Conservation (phyloP, 2,888 invertebrate genomes). For the Chesias legatella region DNA sequence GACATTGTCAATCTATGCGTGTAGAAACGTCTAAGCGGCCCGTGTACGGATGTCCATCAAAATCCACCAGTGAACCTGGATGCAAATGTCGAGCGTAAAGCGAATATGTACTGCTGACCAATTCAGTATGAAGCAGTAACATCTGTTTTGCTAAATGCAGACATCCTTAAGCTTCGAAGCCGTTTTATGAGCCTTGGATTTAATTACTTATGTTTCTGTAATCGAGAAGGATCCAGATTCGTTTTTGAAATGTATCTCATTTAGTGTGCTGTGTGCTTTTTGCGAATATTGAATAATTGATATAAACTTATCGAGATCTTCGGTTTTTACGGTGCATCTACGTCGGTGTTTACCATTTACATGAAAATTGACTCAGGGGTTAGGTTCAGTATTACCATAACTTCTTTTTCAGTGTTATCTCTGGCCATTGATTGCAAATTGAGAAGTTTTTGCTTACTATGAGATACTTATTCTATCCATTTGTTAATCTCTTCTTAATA, state of each 20-base stretch:
- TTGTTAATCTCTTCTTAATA: too few species aligned
- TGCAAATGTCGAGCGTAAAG: constrained; percentile 41
- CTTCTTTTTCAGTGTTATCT: background rate
- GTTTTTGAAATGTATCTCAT: constrained; percentile 1
- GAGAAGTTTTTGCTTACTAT: background rate
- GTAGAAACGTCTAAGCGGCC: constrained; percentile 42
- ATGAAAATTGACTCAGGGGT: constrained; percentile 3
- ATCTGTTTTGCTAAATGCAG: constrained; percentile 12
- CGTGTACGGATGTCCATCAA: constrained; percentile 56
- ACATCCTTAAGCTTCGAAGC: too few species aligned
- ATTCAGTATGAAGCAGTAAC: constrained; percentile 11
- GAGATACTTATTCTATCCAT: too few species aligned
- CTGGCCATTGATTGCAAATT: constrained; percentile 3
- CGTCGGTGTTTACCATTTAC: background rate
- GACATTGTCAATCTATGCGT: constrained; percentile 63
- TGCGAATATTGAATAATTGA: constrained; percentile 9
- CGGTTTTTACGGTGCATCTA: constrained; percentile 2
- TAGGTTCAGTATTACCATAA: constrained; percentile 2
- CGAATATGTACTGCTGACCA: constrained; percentile 15
- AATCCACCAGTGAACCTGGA: constrained; percentile 45
- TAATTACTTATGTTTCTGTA: background rate
- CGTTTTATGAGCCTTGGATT: background rate
- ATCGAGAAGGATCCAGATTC: background rate
- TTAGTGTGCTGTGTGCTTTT: constrained; percentile 8
- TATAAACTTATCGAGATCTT: constrained; percentile 2